Conservation (phyloP, 1,140 invertebrate genomes). For the Anoplolepis gracilipes region DNA sequence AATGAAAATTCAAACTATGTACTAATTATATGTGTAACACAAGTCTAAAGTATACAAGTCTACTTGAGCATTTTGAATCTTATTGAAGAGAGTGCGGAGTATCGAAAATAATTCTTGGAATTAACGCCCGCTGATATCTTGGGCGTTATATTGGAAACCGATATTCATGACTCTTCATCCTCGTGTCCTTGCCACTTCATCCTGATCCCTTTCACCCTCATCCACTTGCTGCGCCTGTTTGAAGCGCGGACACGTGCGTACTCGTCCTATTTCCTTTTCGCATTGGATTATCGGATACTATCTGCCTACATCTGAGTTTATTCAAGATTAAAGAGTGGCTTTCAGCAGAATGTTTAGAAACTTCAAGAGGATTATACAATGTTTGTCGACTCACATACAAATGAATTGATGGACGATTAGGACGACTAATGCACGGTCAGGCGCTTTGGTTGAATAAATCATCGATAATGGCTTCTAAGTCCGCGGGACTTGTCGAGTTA, state of each 20-base stretch:
- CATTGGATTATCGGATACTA: constrained; percentile 1
- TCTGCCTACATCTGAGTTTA: constrained; percentile 13
- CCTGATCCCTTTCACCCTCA: neutral
- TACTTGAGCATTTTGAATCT: constrained; percentile 65
- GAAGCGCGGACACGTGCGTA: constrained; percentile 28
- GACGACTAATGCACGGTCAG: constrained; percentile 13
- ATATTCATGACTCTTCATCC: constrained; percentile 64
- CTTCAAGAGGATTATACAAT: constrained; percentile 5
- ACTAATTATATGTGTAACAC: neutral
- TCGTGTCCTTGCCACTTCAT: constrained; percentile 37
- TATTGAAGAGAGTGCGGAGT: neutral
- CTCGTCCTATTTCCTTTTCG: constrained; percentile 11
- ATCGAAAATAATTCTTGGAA: constrained; percentile 67
- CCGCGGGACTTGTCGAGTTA: neutral
- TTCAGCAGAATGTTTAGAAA: neutral
- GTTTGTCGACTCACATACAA: neutral
- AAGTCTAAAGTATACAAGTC: constrained; percentile 7
- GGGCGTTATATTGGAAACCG: constrained; percentile 71
- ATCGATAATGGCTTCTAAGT: neutral
- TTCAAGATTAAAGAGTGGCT: neutral
- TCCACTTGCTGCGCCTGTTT: neutral
- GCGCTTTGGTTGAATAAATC: constrained; percentile 7
- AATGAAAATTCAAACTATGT: neutral
- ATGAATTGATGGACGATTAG: neutral
- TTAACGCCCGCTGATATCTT: constrained; percentile 63